Conservation (phyloP, 2,113 vertebrate genomes). For the Mesoclemmys tuberculata region DNA sequence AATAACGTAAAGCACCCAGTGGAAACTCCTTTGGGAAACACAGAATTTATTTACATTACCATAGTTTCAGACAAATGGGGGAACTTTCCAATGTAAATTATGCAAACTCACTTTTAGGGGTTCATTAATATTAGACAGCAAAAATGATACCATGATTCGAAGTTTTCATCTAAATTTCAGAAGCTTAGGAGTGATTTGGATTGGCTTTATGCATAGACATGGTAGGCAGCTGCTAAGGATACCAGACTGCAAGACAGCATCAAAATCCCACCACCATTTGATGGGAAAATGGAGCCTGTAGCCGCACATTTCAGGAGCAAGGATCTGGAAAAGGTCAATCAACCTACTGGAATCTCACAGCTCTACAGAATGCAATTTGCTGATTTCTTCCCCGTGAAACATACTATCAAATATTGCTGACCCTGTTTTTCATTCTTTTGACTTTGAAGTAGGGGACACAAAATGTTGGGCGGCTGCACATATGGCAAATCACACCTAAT, state of each 20-base stretch:
- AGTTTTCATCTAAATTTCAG: neutral
- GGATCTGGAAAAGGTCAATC: constrained; percentile 14
- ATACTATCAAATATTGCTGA: neutral
- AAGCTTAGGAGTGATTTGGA: neutral
- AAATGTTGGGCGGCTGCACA: neutral
- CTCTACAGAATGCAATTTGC: neutral
- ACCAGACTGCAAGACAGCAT: neutral
- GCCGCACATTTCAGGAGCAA: neutral
- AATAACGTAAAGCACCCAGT: neutral
- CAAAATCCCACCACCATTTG: neutral
- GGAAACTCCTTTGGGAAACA: rapidly evolving
- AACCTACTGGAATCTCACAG: neutral
- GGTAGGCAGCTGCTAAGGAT: neutral
- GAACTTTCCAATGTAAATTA: neutral
- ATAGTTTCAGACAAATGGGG: neutral
- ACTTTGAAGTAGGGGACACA: neutral
- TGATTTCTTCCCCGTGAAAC: neutral
- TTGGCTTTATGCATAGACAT: neutral
- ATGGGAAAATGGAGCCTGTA: neutral
- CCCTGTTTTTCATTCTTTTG: neutral
- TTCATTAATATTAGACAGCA: neutral
- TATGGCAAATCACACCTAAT: neutral
- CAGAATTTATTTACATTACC: neutral
- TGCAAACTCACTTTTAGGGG: neutral
- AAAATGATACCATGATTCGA: neutral